Percentiles rank a stretch among this genome's conserved stretches.
Conservation (phyloP, 1,140 invertebrate genomes). For the Lepidurus arcticus region DNA sequence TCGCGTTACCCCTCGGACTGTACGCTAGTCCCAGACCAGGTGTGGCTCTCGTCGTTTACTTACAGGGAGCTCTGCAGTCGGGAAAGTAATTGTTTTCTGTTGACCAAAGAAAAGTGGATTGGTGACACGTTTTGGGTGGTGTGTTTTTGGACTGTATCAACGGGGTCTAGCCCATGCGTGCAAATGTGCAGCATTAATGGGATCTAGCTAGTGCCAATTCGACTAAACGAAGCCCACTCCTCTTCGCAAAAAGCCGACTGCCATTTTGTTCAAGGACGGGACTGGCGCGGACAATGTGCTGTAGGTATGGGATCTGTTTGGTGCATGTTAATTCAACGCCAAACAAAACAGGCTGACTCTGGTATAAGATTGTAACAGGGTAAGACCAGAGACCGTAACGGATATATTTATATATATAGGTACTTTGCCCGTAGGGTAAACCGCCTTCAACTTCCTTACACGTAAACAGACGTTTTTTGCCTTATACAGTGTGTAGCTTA, state of each 20-base stretch:
- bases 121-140: slow-evolving; percentile 18
- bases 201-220: not conserved
- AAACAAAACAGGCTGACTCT: not conserved
- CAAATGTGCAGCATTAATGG: not conserved
- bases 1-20: not conserved
- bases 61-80: not conserved
- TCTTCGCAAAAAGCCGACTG: not conserved
- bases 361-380: not conserved
- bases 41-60: not conserved
- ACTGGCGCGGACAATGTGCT: not conserved
- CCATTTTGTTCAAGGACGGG: not conserved
- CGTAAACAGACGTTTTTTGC: not conserved
- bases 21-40: slow-evolving; percentile 17
- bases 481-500: not conserved
- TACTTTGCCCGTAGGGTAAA: not conserved
- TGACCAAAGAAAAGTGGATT: not conserved
- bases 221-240: not conserved
- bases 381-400: not conserved
- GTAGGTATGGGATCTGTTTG: not conserved
- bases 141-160: not conserved
- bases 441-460: slow-evolving; percentile 17
- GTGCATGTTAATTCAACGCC: not conserved
- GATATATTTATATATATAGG: not conserved
- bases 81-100: not conserved
- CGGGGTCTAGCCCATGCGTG: not conserved